phyloP scores from a whole-genome alignment of 2,113 vertebrate genomes.

The Brachyistius frenatus region DNA sequence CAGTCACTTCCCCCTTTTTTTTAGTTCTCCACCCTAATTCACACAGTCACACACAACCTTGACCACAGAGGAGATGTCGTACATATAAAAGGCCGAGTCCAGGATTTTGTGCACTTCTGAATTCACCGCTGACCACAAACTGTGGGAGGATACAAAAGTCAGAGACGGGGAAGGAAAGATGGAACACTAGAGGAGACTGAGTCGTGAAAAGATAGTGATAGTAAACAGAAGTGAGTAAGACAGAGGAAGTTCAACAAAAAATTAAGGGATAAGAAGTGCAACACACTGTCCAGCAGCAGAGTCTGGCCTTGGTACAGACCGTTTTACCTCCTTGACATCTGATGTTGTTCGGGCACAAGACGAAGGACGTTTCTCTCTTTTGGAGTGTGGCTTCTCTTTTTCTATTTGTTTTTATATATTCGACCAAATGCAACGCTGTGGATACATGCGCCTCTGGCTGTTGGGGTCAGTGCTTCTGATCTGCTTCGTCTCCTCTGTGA shows the following conservation, averaged over 20 bases:
- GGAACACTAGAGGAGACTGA: background rate
- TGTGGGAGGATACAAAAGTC: constrained; percentile 21
- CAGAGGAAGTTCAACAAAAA: no score
- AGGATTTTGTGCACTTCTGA: constrained; percentile 13
- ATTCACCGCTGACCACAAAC: constrained; percentile 28
- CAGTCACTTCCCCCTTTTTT: constrained; percentile 34
- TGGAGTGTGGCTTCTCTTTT: background rate
- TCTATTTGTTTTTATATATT: background rate
- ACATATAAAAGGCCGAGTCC: constrained; percentile 61
- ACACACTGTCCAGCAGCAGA: background rate
- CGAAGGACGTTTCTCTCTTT: no score
- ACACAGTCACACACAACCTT: constrained; percentile 29
- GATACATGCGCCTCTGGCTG: constrained; percentile 39
- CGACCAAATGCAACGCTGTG: constrained; percentile 51
- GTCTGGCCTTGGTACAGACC: no score
- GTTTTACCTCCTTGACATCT: background rate
- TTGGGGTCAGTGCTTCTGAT: constrained; percentile 53
- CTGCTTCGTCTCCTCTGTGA: constrained; percentile 6
- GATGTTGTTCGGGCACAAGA: no score
- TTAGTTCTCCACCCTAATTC: background rate
- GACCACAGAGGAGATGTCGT: constrained; percentile 10
- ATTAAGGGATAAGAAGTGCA: constrained; percentile 1
- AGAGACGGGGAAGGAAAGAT: constrained; percentile 19
- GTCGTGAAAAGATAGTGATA: background rate
- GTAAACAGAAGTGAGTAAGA: background rate